Base-by-base conservation (phyloP, 1,140 invertebrate species). In the Plodia interpunctella region DNA sequence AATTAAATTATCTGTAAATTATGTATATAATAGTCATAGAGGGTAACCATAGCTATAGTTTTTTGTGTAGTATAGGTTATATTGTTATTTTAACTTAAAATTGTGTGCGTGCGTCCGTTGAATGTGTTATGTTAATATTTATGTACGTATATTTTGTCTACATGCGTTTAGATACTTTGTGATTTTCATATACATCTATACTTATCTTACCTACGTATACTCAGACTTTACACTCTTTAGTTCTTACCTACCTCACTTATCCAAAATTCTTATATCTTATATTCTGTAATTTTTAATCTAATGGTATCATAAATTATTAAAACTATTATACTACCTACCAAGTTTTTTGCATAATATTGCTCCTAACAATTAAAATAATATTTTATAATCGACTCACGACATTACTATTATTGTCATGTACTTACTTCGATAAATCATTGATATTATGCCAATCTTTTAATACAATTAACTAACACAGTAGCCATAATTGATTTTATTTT, bases 21-120 rank as follows among this genome's bases (percentile, higher is more conserved):
- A 59, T 78, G 76, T 83, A 81, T 77, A 78, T 82, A 70, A 25
- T 53, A 53, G 51, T 74, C 57, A 68, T 80, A 80, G 76, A 67
- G 55, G 57, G 55, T 69, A 69, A 68, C 62, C 63, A 64, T 63
- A 59, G 59, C 74, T 72, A 38, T 75, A 75, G 66, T 58, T 59
- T 68, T 66, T 56, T 60, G 69, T 73, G 74, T n/a, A n/a, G n/a
- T 78, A 75, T 83, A 80, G 70, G 18, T 55, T 60, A 68, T 65
- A 67, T 66, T 74, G 70, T 76, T 73, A 72, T 68, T 72, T 70
- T 69, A 64, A 69, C 65, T 61, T 69, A 66, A 70, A 59, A 57
- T 52, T 53, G 68, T 72, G 66, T 59, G 65, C 58, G 68, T 68
- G 69, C 57, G 61, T 67, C 44, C 62, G 63, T 66, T 70, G 59